Conservation (phyloP, 2,113 vertebrate genomes). For the Brienomyrus brachyistius region DNA sequence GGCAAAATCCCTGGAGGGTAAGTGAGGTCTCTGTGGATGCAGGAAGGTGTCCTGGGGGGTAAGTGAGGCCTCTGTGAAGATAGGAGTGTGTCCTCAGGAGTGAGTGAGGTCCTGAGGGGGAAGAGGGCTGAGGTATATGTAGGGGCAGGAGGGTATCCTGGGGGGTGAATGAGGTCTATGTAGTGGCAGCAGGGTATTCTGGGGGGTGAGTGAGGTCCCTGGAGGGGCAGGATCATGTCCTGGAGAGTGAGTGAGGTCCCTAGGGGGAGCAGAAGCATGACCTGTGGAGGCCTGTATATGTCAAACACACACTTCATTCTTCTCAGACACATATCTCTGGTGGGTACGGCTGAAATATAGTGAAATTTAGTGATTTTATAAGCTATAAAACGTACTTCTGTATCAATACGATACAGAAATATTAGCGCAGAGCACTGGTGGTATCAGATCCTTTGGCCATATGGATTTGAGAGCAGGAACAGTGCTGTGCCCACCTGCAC, state of each 20-base stretch:
- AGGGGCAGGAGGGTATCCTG: background rate
- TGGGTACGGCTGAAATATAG: background rate
- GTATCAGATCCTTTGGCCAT: background rate
- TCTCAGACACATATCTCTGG: background rate
- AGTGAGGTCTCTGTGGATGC: background rate
- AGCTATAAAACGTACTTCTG: background rate
- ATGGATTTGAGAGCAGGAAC: background rate
- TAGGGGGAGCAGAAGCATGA: background rate
- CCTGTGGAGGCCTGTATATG: background rate
- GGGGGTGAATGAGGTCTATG: background rate
- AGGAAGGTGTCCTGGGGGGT: background rate
- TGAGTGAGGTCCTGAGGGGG: too few species aligned
- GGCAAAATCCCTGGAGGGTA: background rate
- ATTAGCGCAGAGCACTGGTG: background rate
- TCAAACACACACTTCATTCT: background rate
- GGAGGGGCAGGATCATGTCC: too few species aligned
- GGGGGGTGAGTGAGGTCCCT: background rate
- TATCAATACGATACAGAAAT: background rate
- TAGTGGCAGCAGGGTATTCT: background rate
- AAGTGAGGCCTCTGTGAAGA: background rate
- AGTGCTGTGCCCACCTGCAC: slow-evolving; percentile 61
- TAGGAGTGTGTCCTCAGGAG: too few species aligned
- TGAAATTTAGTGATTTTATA: background rate
- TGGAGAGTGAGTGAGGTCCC: too few species aligned
- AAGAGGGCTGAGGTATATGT: too few species aligned